A percentile compares a stretch with the other conserved stretches of the same genome.
These are phyloP conservation scores for Bucorvus abyssinicus DNA, from an alignment of 2,797 vertebrate species.

Conservation along the genomic window DNA sequence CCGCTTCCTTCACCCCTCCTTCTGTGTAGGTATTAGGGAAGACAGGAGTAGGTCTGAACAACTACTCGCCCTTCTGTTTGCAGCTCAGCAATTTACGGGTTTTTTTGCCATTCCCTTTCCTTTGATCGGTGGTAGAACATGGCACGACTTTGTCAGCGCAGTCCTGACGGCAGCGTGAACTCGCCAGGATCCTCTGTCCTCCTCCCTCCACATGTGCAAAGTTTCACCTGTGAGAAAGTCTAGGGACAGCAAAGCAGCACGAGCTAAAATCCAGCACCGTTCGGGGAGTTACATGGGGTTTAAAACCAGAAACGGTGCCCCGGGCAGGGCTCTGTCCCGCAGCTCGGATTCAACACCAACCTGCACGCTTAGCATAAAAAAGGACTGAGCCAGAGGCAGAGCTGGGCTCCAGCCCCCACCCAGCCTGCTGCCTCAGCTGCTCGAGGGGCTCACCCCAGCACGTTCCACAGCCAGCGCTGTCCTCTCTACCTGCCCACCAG, in stretches of 20 bases:
- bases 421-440: neutral
- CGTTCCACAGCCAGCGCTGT: neutral
- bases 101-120: neutral
- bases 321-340: neutral
- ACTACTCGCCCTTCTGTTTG: no score
- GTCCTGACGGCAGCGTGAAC: accelerated
- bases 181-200: neutral
- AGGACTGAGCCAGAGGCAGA: neutral
- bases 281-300: neutral
- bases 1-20: neutral
- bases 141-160: neutral
- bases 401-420: neutral
- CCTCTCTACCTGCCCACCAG: neutral
- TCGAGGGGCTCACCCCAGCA: neutral
- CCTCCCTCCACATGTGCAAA: neutral
- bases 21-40: neutral
- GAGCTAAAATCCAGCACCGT: neutral
- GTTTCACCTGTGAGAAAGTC: neutral
- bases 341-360: neutral
- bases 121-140: neutral
- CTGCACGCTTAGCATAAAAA: neutral
- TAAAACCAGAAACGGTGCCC: neutral
- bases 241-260: neutral
- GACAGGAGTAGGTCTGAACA: neutral
- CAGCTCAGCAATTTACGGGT: neutral